Base-by-base conservation (phyloP, 2,113 vertebrate species). In the Hydrochoerus hydrochaeris region DNA sequence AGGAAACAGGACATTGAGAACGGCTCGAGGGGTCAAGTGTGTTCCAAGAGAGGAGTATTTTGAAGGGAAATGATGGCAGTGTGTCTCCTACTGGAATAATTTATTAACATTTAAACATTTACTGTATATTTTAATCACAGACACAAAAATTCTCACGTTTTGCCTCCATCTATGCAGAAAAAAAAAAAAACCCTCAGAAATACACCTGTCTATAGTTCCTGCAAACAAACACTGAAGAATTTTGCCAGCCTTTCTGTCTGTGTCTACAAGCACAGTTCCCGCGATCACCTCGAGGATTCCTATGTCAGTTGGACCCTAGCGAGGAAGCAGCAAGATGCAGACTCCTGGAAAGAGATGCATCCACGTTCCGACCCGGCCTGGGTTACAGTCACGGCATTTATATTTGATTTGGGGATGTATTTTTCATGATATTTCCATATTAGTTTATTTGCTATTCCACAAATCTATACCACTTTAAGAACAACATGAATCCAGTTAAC, bases 401-500 rank as follows among this genome's bases (percentile, higher is more conserved):
- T 28, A 67, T 87, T 91, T 86, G 46, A 88, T 85, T 92, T 94
- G 67, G 2, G 5, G 87, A 73, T 26, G 17, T 88, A 75, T 49
- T 86, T 82, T 95, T 14, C 80, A 81, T 73, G 46, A 9, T 49
- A 63, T 90, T 91, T 89, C 86, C 10, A 14, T 46, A 58, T 77
- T 60, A 35, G 38, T 22, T 83, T 82, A 16, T 52, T 73, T 85
- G 44, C 38, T 35, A 41, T 57, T 85, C 77, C 17, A 80, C 32
- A 94, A 94, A 73, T 67, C 5, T 3, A 49, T 63, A 30, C 7
- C 28, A 88, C 57, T 86, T 96, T 88, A 90, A 94, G 92, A 38
- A 82, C 14, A 94, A 84, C 52, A 87, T 84, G 26, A 83, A 89
- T 94, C 20, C 12, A 71, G 14, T 93, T 7, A 86, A 58, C 1